Conservation (phyloP, 2,797 vertebrate genomes). For the Astyanax mexicanus region DNA sequence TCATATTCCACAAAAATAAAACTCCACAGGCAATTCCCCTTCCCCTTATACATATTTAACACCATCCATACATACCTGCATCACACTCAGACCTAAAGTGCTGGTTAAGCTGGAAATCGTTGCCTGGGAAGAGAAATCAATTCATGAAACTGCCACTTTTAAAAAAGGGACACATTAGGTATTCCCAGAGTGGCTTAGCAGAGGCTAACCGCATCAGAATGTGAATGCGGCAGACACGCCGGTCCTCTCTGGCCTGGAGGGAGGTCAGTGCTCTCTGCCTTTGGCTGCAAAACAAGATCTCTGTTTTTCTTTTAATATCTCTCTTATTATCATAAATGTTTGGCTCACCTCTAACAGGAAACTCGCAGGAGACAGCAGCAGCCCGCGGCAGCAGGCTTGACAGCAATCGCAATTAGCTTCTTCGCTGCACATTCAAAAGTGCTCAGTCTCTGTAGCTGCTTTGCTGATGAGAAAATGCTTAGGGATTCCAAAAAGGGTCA, state of each 20-base stretch:
- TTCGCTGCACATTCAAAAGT: not conserved
- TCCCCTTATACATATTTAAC: conserved; percentile 29
- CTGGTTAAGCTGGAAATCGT: conserved; percentile 14
- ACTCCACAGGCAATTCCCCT: conserved; percentile 4
- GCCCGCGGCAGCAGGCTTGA: conserved; percentile 19
- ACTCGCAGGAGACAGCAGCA: conserved; percentile 42
- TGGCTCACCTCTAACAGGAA: conserved; percentile 44
- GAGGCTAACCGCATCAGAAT: conserved; percentile 23
- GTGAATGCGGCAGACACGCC: conserved; percentile 22
- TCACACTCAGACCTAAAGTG: conserved; percentile 1
- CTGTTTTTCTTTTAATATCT: conserved; percentile 38
- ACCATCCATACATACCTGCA: conserved; percentile 12
- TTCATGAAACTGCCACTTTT: conserved; percentile 26
- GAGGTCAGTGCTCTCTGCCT: conserved; percentile 41
- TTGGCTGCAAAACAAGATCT: conserved; percentile 19
- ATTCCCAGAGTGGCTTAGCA: conserved; percentile 22
- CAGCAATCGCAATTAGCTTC: conserved; percentile 43
- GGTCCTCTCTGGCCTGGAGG: conserved; percentile 33
- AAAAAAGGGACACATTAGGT: conserved; percentile 13
- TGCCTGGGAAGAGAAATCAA: conserved; percentile 8
- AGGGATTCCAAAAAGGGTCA: conserved; percentile 19
- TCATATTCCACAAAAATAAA: too few relatives aligned
- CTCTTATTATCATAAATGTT: conserved; percentile 51
- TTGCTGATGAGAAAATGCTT: conserved; percentile 34
- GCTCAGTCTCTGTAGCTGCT: not conserved